Evolutionary conservation across 1,140 invertebrate species (phyloP).

Genomic region (Habropoda laboriosa): DNA sequence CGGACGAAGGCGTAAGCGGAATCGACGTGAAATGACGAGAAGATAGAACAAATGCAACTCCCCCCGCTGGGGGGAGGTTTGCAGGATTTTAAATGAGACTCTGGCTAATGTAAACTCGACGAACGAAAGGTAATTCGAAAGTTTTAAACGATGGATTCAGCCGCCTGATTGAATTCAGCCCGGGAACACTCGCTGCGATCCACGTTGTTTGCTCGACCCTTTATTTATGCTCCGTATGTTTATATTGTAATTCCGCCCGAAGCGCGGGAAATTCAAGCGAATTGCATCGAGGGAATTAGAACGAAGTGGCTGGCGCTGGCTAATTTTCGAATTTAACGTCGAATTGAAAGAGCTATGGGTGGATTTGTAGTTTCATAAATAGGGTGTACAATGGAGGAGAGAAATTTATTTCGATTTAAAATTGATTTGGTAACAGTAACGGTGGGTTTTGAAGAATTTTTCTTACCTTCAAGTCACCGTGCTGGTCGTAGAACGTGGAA

Average conservation of each 20-base stretch:
- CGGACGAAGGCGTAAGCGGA: background rate
- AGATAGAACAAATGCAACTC: conserved; percentile 17
- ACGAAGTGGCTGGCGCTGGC: background rate
- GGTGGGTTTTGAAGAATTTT: background rate
- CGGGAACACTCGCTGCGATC: background rate
- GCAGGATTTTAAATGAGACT: conserved; percentile 36
- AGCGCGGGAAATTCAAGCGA: background rate
- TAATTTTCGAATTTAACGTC: background rate
- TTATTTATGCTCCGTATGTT: conserved; percentile 35
- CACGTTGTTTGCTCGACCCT: conserved; percentile 3
- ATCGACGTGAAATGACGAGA: background rate
- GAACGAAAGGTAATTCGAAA: conserved; percentile 39
- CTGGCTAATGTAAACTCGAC: conserved; percentile 14
- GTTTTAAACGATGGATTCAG: conserved; percentile 42
- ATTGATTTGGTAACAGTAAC: no score
- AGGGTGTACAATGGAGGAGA: no score
- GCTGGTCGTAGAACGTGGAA: conserved; percentile 74
- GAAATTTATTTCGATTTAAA: no score
- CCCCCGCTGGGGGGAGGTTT: no score
- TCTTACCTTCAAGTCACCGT: conserved; percentile 75
- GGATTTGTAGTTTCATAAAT: no score
- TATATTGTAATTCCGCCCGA: background rate
- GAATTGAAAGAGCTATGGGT: background rate
- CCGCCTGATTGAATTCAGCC: conserved; percentile 27
- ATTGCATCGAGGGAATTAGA: background rate